phyloP scores from a whole-genome alignment of 1,140 invertebrate species.

The Anagrus nilaparvatae region DNA sequence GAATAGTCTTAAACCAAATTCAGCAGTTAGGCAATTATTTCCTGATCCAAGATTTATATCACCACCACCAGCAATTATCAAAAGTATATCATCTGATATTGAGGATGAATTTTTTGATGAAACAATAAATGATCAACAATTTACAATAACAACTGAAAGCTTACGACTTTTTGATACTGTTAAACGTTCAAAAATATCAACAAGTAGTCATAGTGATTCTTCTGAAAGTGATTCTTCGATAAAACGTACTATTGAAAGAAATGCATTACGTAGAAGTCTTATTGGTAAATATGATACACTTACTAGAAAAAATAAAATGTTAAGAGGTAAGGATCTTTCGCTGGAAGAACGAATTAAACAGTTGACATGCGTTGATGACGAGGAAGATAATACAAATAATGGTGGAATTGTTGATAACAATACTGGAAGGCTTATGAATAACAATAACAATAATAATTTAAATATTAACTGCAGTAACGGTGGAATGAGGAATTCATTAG shows the following conservation, averaged over 20 bases:
- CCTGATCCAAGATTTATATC: slow-evolving; percentile 48
- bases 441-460: neutral
- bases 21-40: slow-evolving; percentile 63
- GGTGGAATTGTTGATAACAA: too few species aligned
- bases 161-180: slow-evolving; percentile 54
- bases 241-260: slow-evolving; percentile 59
- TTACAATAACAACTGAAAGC: slow-evolving; percentile 53
- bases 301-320: slow-evolving; percentile 32
- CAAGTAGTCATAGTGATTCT: slow-evolving; percentile 31
- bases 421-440: too few species aligned
- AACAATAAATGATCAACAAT: slow-evolving; percentile 35
- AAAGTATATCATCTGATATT: slow-evolving; percentile 16
- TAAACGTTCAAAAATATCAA: slow-evolving; percentile 46
- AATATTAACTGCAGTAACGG: neutral
- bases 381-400: slow-evolving; percentile 38
- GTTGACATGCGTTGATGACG: slow-evolving; percentile 70
- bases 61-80: slow-evolving; percentile 44
- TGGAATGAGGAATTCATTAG: slow-evolving; percentile 1
- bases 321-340: slow-evolving; percentile 44
- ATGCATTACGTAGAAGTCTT: slow-evolving; percentile 57
- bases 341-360: slow-evolving; percentile 70
- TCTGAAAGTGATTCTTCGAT: slow-evolving; percentile 46
- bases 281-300: slow-evolving; percentile 49
- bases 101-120: slow-evolving; percentile 22
- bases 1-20: slow-evolving; percentile 57